Conservation (phyloP, 1,140 invertebrate genomes). For the Papilio xuthus region DNA sequence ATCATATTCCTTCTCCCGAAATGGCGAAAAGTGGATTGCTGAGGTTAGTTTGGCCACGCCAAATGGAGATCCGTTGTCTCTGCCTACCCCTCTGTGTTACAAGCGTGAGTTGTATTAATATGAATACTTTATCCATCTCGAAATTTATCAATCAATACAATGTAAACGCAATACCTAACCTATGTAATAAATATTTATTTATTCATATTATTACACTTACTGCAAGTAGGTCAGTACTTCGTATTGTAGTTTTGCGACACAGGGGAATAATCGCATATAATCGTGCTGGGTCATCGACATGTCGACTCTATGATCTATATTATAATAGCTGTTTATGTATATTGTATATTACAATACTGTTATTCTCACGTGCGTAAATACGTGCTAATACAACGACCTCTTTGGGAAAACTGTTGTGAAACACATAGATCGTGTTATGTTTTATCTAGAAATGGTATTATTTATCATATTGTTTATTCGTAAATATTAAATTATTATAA, state of each 20-base stretch:
- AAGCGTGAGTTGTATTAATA: too few species aligned
- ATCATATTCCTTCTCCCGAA: too few species aligned
- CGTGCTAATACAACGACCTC: slow-evolving; percentile 4
- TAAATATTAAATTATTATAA: background rate
- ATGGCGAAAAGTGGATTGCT: too few species aligned
- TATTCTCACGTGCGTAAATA: background rate
- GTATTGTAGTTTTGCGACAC: background rate
- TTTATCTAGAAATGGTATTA: background rate
- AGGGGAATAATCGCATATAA: slow-evolving; percentile 1
- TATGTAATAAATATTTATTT: background rate
- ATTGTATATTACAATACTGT: background rate
- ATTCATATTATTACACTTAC: background rate
- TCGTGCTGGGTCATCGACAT: slow-evolving; percentile 12
- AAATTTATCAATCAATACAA: background rate
- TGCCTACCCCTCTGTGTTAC: too few species aligned
- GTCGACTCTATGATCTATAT: background rate
- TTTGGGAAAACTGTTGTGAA: background rate
- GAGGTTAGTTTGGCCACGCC: too few species aligned
- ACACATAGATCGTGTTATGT: background rate
- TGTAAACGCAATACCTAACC: background rate
- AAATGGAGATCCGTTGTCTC: too few species aligned
- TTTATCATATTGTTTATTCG: background rate
- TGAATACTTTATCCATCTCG: background rate
- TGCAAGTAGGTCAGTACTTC: background rate
- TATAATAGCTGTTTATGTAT: background rate